These are phyloP conservation scores for Drosophila nr. medialis DNA, from an alignment of 2,888 invertebrate genomes.

Conservation along the genomic window DNA sequence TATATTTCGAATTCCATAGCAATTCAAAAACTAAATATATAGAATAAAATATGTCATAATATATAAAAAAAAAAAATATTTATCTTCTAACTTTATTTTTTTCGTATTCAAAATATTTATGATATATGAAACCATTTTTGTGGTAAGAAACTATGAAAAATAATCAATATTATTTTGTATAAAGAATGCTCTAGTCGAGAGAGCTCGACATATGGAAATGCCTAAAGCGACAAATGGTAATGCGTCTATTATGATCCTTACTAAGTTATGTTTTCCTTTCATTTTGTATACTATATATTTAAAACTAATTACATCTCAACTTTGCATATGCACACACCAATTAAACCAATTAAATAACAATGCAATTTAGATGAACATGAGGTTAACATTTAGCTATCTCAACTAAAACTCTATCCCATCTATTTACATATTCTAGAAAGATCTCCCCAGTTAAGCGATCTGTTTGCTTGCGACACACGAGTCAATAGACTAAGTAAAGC, in stretches of 20 bases:
- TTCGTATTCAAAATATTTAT: background rate
- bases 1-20: background rate
- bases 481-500: conserved; percentile 33
- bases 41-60: background rate
- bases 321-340: background rate
- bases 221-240: background rate
- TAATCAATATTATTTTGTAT: background rate
- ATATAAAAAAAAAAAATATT: background rate
- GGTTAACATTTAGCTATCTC: background rate
- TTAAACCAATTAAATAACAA: background rate
- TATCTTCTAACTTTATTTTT: background rate
- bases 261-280: no score
- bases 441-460: conserved; percentile 11
- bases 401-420: background rate
- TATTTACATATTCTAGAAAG: conserved; percentile 1
- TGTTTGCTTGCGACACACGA: conserved; percentile 59
- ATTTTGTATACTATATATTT: background rate
- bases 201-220: background rate
- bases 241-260: background rate
- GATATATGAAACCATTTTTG: background rate
- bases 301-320: background rate
- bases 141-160: background rate
- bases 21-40: background rate
- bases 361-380: background rate
- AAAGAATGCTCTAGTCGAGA: background rate